Conservation (phyloP, 2,113 vertebrate genomes). For the Chaetodon trifascialis region DNA sequence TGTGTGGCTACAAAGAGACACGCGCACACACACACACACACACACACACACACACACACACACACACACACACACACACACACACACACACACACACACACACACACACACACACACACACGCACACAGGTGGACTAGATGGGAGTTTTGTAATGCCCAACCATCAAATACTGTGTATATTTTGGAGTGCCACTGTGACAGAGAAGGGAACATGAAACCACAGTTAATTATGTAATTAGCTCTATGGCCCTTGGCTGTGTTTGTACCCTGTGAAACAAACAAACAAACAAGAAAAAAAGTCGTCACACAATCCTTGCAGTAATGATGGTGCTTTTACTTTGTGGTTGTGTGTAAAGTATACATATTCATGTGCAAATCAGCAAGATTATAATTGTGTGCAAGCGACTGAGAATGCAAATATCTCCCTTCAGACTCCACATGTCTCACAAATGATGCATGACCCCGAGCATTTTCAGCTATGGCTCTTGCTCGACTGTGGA, state of each 20-base stretch:
- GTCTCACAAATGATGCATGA: constrained; percentile 35
- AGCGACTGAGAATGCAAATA: constrained; percentile 28
- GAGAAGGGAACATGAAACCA: constrained; percentile 31
- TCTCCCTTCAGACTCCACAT: constrained; percentile 12
- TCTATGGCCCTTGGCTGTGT: constrained; percentile 60
- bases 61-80: background rate
- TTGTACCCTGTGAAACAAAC: constrained; percentile 56
- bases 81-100: background rate
- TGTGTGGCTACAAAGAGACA: constrained; percentile 27
- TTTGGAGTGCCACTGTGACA: constrained; percentile 41
- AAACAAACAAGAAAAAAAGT: constrained; percentile 35
- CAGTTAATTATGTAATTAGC: constrained; percentile 74
- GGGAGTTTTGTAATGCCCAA: constrained; percentile 14
- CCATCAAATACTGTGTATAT: constrained; percentile 24
- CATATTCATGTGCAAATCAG: constrained; percentile 28
- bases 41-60: background rate
- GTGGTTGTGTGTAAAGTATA: constrained; percentile 30
- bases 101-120: background rate
- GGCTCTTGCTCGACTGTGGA: background rate
- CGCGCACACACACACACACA: background rate
- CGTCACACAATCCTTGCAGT: constrained; percentile 33
- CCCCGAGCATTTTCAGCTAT: constrained; percentile 27
- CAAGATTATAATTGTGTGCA: constrained; percentile 19
- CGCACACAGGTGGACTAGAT: background rate
- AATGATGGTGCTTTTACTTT: constrained; percentile 39